Evolutionary conservation across 64 coral and sea anemone species (phyloP).

Genomic region (Actinia tenebrosa): DNA sequence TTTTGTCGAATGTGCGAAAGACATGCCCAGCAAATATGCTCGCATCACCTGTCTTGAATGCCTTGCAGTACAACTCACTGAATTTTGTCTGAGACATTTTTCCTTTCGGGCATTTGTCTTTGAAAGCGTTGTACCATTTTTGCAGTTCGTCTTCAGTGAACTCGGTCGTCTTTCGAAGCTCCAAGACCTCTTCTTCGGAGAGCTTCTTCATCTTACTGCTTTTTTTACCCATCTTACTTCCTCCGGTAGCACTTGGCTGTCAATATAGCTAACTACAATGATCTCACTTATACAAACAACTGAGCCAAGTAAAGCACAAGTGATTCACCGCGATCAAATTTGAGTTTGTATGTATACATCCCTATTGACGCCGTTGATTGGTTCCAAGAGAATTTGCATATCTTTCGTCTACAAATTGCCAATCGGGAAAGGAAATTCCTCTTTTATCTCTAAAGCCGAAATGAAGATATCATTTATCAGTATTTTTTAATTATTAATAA

Average conservation of each 20-base stretch:
- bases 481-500: not conserved
- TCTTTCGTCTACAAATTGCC: not conserved
- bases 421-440: not conserved
- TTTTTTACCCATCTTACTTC: not conserved
- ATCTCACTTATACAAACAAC: not conserved
- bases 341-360: conserved; percentile 15
- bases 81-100: conserved; percentile 90
- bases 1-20: conserved; percentile 92
- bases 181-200: conserved; percentile 60
- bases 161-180: conserved; percentile 75
- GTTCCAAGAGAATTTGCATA: conserved; percentile 3
- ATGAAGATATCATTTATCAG: not conserved
- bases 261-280: not conserved
- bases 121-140: conserved; percentile 78
- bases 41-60: conserved; percentile 70
- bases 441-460: not conserved
- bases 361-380: not conserved
- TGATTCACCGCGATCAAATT: conserved; percentile 17
- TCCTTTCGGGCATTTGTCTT: conserved; percentile 82
- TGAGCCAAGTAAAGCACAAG: not conserved
- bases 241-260: not conserved
- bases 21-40: conserved; percentile 82
- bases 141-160: conserved; percentile 74
- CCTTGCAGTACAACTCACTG: conserved; percentile 77
- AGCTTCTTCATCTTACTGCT: conserved; percentile 43